Evolutionary conservation across 30 jellyfish, hydroid and myxozoan species (phyloP).

Genomic region (Cassiopea andromeda): DNA sequence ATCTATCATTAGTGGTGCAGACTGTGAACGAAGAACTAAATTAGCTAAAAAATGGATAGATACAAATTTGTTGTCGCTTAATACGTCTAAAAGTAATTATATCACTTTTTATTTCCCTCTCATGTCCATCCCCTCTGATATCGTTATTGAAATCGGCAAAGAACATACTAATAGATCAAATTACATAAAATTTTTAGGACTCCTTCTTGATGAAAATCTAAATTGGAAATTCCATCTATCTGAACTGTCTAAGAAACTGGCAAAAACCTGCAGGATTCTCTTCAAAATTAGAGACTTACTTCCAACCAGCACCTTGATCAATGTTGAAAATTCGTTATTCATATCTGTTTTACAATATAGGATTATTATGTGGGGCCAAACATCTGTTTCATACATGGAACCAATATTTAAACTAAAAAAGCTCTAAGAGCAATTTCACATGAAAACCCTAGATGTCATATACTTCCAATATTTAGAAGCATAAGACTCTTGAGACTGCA

Average conservation of each 20-base stretch:
- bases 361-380: slow-evolving; percentile 30
- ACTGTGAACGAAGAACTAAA: not conserved
- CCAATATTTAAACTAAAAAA: slow-evolving; percentile 32
- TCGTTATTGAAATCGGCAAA: slow-evolving; percentile 1
- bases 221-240: slow-evolving; percentile 14
- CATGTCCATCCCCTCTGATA: not conserved
- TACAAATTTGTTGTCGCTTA: not conserved
- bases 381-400: slow-evolving; percentile 14
- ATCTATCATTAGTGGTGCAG: not conserved
- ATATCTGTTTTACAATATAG: slow-evolving; percentile 22
- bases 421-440: slow-evolving; percentile 27
- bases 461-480: not conserved
- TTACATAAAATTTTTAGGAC: slow-evolving; percentile 24
- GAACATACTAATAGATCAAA: slow-evolving; percentile 5
- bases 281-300: slow-evolving; percentile 42
- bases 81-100: not conserved
- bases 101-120: not conserved
- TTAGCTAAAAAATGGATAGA: not conserved
- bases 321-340: slow-evolving; percentile 18
- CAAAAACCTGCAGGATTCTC: slow-evolving; percentile 35
- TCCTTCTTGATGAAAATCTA: slow-evolving; percentile 42
- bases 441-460: not conserved
- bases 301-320: slow-evolving; percentile 18
- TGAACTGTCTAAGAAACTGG: slow-evolving; percentile 45
- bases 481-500: slow-evolving; percentile 7